Evolutionary conservation across 2,888 invertebrate genomes (phyloP).

Genomic region (Nesidiocoris tenuis): DNA sequence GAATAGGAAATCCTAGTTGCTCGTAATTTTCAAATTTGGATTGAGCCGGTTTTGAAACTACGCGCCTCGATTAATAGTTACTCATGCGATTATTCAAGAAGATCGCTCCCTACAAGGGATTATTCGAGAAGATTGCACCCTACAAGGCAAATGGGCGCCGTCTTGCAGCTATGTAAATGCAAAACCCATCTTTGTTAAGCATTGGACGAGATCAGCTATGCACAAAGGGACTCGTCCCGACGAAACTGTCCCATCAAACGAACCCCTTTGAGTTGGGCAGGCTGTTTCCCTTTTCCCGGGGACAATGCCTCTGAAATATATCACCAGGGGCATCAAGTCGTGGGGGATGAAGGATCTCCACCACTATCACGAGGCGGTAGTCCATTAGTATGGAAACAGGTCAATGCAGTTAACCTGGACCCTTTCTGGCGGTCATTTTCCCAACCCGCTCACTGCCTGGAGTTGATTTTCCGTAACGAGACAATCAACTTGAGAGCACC

Average conservation of each 20-base stretch:
- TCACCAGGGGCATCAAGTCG: background rate
- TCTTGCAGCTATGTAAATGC: background rate
- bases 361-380: background rate
- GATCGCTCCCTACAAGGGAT: too few relatives aligned
- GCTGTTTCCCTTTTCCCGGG: background rate
- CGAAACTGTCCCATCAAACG: background rate
- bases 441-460: background rate
- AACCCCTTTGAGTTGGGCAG: background rate
- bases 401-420: background rate
- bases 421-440: background rate
- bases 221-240: background rate
- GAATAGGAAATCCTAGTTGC: too few relatives aligned
- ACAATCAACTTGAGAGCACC: too few relatives aligned
- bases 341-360: background rate
- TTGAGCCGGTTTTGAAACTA: too few relatives aligned
- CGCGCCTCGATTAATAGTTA: too few relatives aligned
- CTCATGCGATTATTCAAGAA: too few relatives aligned
- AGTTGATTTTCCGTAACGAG: background rate
- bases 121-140: too few relatives aligned
- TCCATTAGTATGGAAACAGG: background rate
- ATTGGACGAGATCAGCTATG: background rate
- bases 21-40: too few relatives aligned
- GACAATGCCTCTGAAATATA: background rate
- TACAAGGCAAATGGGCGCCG: too few relatives aligned
- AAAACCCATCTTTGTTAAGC: background rate